Base-by-base conservation (phyloP, 2,113 vertebrate species). In the Lepisosteus oculatus region DNA sequence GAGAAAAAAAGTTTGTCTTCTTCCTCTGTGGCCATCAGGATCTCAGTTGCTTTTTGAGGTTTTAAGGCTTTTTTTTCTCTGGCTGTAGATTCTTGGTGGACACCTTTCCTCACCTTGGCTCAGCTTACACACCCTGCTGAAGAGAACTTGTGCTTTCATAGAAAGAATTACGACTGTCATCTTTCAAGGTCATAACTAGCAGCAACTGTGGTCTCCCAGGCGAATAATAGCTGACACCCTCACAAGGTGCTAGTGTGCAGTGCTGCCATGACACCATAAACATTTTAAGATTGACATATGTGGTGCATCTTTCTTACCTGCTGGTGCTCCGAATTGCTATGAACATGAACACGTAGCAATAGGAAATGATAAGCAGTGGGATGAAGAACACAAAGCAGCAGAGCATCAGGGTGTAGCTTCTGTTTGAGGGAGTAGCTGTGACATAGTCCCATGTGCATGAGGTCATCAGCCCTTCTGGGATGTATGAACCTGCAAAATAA, bases 371-470 rank as follows among this genome's bases (percentile, higher is more conserved):
- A 12, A 87, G 90, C 76, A 98, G 88, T 0, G 96, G 96, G 43
- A 97, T 91, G 79, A 98, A 94, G 84, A 99, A 98, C 61, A 97
- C 94, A 3, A 96, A 98, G 76, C 95, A 96, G 87, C 95, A 96
- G 43, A 98, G 92, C 77, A 96, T 90, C 92, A 97, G 93, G 0
- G 95, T 98, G 80, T 98, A 98, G 85, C 95, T 88, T 0, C 94
- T 91, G 56, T 94, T 94, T 2, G 92, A 87, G 3, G 90, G 72
- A 0, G 93, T 93, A 80, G 93, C 95, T 11, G 92, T 95, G 82
- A 91, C 84, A 67, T 97, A 98, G 85, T 98, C 95, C 96, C 95
- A 98, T 51, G 95, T 96, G 12, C 95, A 98, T 47, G 95, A 97
- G 0, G 95, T 99, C 85, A 97, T 89, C 78, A 99, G 86, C 43